Percentiles rank a stretch among this genome's conserved stretches.
Conservation (phyloP, 2,113 vertebrate genomes). For the Tympanuchus pallidicinctus region DNA sequence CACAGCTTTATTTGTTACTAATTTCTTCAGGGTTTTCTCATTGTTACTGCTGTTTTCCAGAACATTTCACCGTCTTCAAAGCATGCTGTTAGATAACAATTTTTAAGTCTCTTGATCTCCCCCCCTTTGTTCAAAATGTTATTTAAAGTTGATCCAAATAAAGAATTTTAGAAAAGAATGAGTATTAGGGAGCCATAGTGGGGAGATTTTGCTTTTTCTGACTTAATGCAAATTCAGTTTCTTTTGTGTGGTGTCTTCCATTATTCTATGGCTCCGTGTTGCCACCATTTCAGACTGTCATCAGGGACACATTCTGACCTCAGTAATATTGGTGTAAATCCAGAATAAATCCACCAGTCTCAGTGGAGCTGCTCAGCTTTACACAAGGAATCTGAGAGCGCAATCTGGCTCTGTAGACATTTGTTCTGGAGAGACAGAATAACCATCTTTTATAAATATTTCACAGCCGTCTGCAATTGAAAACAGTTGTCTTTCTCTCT, state of each 20-base stretch:
- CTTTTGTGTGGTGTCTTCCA: constrained; percentile 1
- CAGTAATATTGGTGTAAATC: constrained; percentile 52
- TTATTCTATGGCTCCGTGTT: constrained; percentile 6
- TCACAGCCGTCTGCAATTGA: constrained; percentile 73
- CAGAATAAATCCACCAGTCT: constrained; percentile 56
- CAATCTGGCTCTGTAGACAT: constrained; percentile 53
- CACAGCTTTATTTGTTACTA: neutral
- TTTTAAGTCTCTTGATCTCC: neutral
- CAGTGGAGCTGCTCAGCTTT: constrained; percentile 62
- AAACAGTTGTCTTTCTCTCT: constrained; percentile 66
- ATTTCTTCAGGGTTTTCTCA: neutral
- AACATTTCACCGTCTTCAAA: constrained; percentile 25
- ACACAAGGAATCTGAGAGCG: constrained; percentile 59
- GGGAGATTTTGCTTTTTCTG: neutral
- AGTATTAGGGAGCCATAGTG: neutral
- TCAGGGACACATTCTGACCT: constrained; percentile 45
- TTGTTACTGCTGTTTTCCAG: neutral
- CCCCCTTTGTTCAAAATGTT: neutral
- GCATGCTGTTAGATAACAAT: neutral
- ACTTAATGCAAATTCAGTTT: neutral
- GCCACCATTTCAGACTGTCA: constrained; percentile 34
- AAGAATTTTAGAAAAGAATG: neutral
- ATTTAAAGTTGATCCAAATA: neutral
- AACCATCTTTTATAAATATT: constrained; percentile 72
- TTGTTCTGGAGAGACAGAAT: constrained; percentile 60